Base-by-base conservation (phyloP, 2,888 invertebrate species). In the Cephus sareptanus region DNA sequence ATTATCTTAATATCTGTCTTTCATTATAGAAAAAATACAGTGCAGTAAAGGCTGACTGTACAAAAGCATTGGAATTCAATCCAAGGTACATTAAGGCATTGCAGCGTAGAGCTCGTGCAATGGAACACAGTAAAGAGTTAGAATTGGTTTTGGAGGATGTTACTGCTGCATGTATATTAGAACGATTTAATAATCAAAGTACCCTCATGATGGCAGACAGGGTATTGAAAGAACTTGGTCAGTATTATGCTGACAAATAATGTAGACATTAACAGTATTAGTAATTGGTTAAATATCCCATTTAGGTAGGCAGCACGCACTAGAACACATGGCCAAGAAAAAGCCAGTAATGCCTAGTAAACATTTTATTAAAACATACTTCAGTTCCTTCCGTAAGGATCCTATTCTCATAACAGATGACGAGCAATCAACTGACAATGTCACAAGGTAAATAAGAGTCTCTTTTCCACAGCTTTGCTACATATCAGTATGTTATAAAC, bases 141-240 rank as follows among this genome's bases (percentile, higher is more conserved):
- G 94, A 95, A 79, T 93, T 95, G 82, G 96, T 97, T 79, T 92
- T 99, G 76, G 98, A 98, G 93, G 98, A 99, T 93, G 95, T 98
- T 1, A 98, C 98, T 1, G 96, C 98, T 35, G 97, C 97, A 31
- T 98, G 98, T 89, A 95, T 98, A 84, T 92, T 98, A 81, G 98
- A 98, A 92, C 94, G 94, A 85, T 99, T 98, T 92, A 94, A 95
- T 88, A 98, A 97, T 89, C 95, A 95, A 85, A 94, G 93, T 81
- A 96, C 96, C 34, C 92, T 98, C 34, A 92, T 95, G 79, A 95
- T 96, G 92, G 98, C 98, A 34, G 98, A 98, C 92, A 94, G 96
- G 77, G 95, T 98, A 77, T 93, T 99, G 13, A 98, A 97, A 90
- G 95, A 96, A 83, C 94, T 97, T 80, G 96, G 97, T 90, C 87